Evolutionary conservation across 64 coral and sea anemone genomes (phyloP), one percentile per base, ranked within the genome.

Genomic region (Actinia equina): DNA sequence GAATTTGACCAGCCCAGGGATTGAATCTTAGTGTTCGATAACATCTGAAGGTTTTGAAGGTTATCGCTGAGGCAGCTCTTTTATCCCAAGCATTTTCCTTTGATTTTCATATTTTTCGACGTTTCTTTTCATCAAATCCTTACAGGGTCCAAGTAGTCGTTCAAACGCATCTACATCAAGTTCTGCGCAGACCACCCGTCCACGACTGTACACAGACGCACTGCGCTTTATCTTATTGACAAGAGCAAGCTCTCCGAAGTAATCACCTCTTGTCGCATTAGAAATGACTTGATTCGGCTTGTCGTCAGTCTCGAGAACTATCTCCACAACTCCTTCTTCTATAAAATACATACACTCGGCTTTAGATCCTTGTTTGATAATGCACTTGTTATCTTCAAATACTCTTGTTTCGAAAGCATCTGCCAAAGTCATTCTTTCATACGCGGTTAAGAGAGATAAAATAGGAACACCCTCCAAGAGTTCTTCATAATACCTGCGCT

Each of bases 221-320:
- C 57, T 67, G 1, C 92, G 88, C 13, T 67, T 27, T 17, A 44
- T 43, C 15, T 89, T 44, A 13, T 86, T 86, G 43, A 93, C 88
- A 12, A 93, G 88, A 4, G 92, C 92, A 13, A 89, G 44, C 69
- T 93, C 92, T 5, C 92, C 92, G 53, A 93, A 89, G 59, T 89
- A 93, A n/a, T 93, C 92, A 3, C 76, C 92, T 69, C 83, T 86
- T 22, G 22, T 86, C 16, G 88, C 88, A 85, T 46, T 79, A 49
- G 87, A 78, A 8, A 93, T 86, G 7, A 84, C 79, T 41, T 82
- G 90, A 76, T 52, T 86, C 1, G 89, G 41, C 12, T 86, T 49
- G 5, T 30, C 15, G 7, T 86, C 77, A 10, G 45, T 20, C n/a
- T 89, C 87, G 42, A 67, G 82, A 69, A 88, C 17, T 25, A 93